Evolutionary conservation across 2,113 vertebrate species (phyloP).

Genomic region (Megalops atlanticus): DNA sequence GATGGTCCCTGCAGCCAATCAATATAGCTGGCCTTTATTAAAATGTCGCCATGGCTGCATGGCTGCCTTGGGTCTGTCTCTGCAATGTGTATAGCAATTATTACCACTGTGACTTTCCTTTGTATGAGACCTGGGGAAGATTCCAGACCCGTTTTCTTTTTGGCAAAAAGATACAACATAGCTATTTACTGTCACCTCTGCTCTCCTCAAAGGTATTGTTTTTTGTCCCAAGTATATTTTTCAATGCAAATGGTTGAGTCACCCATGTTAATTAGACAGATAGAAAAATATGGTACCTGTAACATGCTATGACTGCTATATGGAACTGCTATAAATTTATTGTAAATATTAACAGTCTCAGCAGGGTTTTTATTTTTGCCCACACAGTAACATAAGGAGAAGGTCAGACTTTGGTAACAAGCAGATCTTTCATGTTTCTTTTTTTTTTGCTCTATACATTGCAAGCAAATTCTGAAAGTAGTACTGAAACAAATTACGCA

Average conservation of each 20-base stretch:
- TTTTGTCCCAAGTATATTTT: background rate
- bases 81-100: constrained; percentile 48
- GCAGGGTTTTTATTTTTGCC: constrained; percentile 17
- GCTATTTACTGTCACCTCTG: background rate
- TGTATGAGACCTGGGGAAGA: background rate
- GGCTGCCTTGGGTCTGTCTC: constrained; percentile 15
- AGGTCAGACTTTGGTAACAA: constrained; percentile 53
- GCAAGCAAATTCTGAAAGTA: constrained; percentile 41
- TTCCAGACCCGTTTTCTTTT: background rate
- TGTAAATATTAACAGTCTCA: constrained; percentile 11
- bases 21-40: constrained; percentile 50
- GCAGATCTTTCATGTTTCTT: constrained; percentile 52
- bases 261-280: background rate
- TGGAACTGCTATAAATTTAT: constrained; percentile 50
- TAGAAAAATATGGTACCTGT: background rate
- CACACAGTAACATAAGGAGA: constrained; percentile 30
- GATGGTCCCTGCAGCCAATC: constrained; percentile 48
- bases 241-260: background rate
- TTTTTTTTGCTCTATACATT: constrained; percentile 45
- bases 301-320: background rate
- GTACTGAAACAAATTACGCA: constrained; percentile 25
- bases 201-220: background rate
- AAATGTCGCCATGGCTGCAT: constrained; percentile 22
- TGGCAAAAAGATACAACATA: background rate
- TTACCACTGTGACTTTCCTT: constrained; percentile 26